A percentile compares a stretch with the other conserved stretches of the same genome.
Evolutionary conservation across 2,113 vertebrate genomes (phyloP).

Genomic region (Neoarius graeffei): DNA sequence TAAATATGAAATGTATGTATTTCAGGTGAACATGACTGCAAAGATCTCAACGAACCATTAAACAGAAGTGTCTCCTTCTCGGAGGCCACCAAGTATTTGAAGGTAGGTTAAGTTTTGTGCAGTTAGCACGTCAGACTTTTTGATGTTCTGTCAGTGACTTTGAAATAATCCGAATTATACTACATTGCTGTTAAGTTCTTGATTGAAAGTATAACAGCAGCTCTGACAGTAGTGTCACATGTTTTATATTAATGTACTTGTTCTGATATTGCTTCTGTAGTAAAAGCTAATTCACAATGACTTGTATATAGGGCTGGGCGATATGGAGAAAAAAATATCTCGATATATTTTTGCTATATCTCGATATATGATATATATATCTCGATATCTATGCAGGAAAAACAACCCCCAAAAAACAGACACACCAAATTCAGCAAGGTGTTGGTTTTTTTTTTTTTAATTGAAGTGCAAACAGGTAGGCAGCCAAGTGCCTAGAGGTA

Average conservation of each 20-base stretch:
- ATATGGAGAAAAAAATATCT: too few species aligned
- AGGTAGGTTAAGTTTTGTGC: conserved; percentile 68
- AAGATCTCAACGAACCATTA: conserved; percentile 73
- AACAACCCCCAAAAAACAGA: too few species aligned
- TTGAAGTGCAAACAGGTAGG: too few species aligned
- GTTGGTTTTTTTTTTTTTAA: too few species aligned
- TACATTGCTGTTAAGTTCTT: background rate
- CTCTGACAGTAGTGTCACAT: background rate
- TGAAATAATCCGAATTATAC: background rate
- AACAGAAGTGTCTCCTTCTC: conserved; percentile 85
- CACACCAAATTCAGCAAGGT: too few species aligned
- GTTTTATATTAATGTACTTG: background rate
- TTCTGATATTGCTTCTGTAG: background rate
- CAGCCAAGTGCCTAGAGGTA: too few species aligned
- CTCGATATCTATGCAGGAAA: too few species aligned
- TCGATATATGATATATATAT: too few species aligned
- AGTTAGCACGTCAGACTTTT: background rate
- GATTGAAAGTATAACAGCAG: background rate
- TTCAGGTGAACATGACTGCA: conserved; percentile 93
- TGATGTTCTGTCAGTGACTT: background rate
- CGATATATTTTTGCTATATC: too few species aligned
- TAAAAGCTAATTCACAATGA: background rate
- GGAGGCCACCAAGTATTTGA: conserved; percentile 84
- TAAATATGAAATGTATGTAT: background rate
- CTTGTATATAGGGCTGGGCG: too few species aligned